phyloP scores from a whole-genome alignment of 1,140 invertebrate genomes.

The Pogonognathellus flavescens region DNA sequence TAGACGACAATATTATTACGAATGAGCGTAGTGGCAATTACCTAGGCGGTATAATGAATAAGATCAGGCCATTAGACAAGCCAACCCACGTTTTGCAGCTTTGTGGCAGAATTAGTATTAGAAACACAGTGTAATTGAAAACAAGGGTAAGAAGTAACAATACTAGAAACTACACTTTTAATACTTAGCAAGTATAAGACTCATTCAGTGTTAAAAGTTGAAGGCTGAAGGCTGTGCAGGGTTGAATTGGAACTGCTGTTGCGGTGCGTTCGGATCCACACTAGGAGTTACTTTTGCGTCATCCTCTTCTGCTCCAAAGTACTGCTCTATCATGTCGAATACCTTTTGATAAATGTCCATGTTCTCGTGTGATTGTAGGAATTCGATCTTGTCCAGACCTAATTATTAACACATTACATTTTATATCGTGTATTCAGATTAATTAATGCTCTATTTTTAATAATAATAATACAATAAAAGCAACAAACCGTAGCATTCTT shows the following conservation, averaged over 20 bases:
- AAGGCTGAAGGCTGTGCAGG: constrained; percentile 63
- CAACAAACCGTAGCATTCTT: constrained; percentile 91
- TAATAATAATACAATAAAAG: too few species aligned
- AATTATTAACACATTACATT: neutral
- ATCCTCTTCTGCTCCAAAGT: constrained; percentile 92
- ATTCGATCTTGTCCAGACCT: constrained; percentile 88
- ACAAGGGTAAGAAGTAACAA: constrained; percentile 20
- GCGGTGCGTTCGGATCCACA: constrained; percentile 82
- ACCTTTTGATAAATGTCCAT: constrained; percentile 96
- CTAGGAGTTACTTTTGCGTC: constrained; percentile 81
- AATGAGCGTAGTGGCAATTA: constrained; percentile 18
- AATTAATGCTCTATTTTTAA: too few species aligned
- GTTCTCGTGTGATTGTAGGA: constrained; percentile 96
- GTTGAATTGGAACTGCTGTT: constrained; percentile 78
- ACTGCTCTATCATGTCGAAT: constrained; percentile 96
- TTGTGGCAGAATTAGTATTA: constrained; percentile 26
- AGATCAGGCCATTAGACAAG: neutral
- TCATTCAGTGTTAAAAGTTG: constrained; percentile 61
- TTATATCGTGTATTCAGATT: too few species aligned
- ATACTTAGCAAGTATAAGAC: constrained; percentile 23
- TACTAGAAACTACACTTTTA: constrained; percentile 35
- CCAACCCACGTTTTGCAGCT: neutral
- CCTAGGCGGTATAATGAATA: neutral
- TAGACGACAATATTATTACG: neutral
- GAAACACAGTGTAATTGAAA: constrained; percentile 10